Conservation (phyloP, 2,113 vertebrate species). For the Chionis minor region DNA sequence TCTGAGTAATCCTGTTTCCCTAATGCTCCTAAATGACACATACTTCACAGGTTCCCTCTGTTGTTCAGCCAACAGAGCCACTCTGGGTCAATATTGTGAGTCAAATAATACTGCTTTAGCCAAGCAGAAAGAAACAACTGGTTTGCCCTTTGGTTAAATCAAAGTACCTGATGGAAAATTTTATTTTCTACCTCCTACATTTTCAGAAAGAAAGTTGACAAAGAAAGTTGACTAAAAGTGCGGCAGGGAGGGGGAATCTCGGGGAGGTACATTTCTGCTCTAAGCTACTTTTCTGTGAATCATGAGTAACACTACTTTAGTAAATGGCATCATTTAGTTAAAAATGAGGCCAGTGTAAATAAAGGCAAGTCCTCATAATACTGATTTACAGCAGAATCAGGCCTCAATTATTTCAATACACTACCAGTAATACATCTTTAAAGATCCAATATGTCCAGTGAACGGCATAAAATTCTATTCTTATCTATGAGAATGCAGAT, state of each 20-base stretch:
- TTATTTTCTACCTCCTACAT: not conserved
- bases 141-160: not conserved
- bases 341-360: not conserved
- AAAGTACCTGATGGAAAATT: not conserved
- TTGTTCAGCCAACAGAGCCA: not conserved
- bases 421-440: not conserved
- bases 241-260: not conserved
- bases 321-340: not conserved
- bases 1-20: not conserved
- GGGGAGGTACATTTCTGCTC: not conserved
- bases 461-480: not conserved
- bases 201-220: not conserved
- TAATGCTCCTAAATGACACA: not conserved
- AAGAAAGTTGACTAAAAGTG: not conserved
- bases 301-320: not conserved
- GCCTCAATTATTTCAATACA: not conserved
- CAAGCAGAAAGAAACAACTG: not conserved
- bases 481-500: not conserved
- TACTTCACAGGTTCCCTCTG: not conserved
- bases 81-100: not conserved
- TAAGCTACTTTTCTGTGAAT: not conserved
- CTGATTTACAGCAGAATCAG: not conserved
- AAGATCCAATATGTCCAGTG: not conserved
- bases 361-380: not conserved
- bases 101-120: not conserved